Conservation (phyloP, 2,888 invertebrate genomes). For the Dysmachus trigonus region DNA sequence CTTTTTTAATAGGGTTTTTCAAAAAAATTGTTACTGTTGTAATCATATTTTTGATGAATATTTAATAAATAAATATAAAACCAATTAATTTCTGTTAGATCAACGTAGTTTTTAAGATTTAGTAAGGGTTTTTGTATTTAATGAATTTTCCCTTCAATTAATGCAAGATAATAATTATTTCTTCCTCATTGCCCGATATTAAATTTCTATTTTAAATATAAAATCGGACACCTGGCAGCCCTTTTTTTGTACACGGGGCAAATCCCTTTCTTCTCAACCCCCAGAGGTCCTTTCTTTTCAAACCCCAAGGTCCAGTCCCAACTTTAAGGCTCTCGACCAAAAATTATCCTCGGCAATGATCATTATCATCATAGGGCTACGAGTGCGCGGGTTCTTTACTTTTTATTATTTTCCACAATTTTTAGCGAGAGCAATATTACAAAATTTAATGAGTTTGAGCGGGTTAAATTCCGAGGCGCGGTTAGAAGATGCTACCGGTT, state of each 20-base stretch:
- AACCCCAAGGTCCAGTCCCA: background rate
- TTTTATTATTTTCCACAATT: background rate
- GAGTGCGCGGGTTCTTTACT: background rate
- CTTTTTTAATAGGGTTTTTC: no score
- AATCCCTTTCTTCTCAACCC: background rate
- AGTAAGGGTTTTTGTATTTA: no score
- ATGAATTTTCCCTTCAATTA: no score
- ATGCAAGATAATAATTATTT: no score
- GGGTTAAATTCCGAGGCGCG: background rate
- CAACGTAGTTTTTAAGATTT: no score
- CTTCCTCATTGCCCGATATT: no score
- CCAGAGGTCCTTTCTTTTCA: background rate
- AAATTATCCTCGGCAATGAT: background rate
- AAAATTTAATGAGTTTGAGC: slow-evolving; percentile 6
- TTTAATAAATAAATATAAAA: no score
- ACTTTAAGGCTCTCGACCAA: background rate
- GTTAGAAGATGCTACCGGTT: background rate
- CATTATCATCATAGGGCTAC: background rate
- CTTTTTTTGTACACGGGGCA: background rate
- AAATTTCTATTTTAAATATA: no score
- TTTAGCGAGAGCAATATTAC: background rate
- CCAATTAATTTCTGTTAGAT: no score
- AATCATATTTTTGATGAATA: no score
- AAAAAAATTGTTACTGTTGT: no score
- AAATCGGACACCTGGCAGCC: no score